Conservation (phyloP, 2,888 invertebrate species). For the Hemistola chrysoprasaria region DNA sequence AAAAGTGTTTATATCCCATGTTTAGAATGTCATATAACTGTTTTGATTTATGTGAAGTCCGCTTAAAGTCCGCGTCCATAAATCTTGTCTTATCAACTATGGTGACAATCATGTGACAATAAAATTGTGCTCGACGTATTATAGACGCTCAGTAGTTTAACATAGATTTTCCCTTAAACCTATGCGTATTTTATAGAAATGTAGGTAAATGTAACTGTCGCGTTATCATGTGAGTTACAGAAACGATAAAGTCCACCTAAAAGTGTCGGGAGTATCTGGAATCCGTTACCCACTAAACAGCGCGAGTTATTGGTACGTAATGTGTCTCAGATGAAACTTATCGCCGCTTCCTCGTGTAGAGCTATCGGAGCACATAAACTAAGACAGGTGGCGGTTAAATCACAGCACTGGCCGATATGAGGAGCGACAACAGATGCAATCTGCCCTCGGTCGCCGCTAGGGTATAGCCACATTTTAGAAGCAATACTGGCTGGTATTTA, state of each 20-base stretch:
- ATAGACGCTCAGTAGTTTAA: no score
- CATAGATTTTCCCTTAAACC: no score
- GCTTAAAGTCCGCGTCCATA: slow-evolving; percentile 34
- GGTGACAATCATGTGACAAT: slow-evolving; percentile 14
- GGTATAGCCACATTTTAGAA: slow-evolving; percentile 38
- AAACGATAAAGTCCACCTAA: slow-evolving; percentile 9
- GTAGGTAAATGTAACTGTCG: slow-evolving; percentile 19
- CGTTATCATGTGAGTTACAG: slow-evolving; percentile 19
- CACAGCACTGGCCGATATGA: slow-evolving; percentile 59
- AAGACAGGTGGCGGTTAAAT: slow-evolving; percentile 66
- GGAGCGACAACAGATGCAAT: slow-evolving; percentile 57
- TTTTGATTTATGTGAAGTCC: slow-evolving; percentile 31
- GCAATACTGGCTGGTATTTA: slow-evolving; percentile 28
- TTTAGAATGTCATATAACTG: slow-evolving; percentile 33
- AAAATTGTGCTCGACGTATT: background rate
- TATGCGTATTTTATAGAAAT: no score
- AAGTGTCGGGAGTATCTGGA: slow-evolving; percentile 21
- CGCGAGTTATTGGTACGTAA: slow-evolving; percentile 27
- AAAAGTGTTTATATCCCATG: slow-evolving; percentile 32
- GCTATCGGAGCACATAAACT: slow-evolving; percentile 64
- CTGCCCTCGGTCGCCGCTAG: slow-evolving; percentile 44
- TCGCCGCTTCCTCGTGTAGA: slow-evolving; percentile 52
- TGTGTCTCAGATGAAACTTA: slow-evolving; percentile 30
- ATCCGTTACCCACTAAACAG: slow-evolving; percentile 22
- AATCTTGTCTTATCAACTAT: slow-evolving; percentile 33